Evolutionary conservation across 1,140 invertebrate species (phyloP), one percentile per base, ranked within the genome.

Genomic region (Galendromus occidentalis): DNA sequence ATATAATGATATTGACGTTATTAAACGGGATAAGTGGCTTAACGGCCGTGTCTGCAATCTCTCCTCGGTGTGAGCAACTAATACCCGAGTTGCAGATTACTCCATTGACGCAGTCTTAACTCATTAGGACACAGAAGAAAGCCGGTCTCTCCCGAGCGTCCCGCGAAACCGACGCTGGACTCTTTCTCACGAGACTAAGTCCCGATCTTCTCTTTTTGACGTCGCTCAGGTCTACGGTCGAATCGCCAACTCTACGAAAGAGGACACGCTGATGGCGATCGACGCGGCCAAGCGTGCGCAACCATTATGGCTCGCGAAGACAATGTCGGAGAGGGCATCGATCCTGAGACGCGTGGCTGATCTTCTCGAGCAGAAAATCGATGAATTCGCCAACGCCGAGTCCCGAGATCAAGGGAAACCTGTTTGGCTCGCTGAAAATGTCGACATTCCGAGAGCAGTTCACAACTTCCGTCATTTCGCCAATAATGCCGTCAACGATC

Each of bases 321-420:
- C 28, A 28, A n/a, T 64, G n/a, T 59, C 44, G 59, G 33, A 64
- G 17, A 41, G 22, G 20, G 39, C 42, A 2, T 18, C 25, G 4
- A 41, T 68, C 7, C n/a, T 44, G 68, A 59, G 25, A 33, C 39
- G 29, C 9, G 39, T 66, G 44, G 30, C 64, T 28, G 30, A 14
- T 66, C 51, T 59, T 25, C 51, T 59, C 51, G 51, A 59, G 22
- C 25, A 14, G 72, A 72, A 0, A 75, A 74, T 70, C 63, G 67
- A 68, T 65, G 78, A 79, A 55, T 78, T 83, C 71, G 80, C 81
- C 1, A 68, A 71, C 47, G 71, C 79, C 0, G 82, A 83, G 71
- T 80, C 79, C 5, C 71, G 69, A 44, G 82, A 83, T 71, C 81
- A 83, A 72, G 82, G 82, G 1, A 83, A 83, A 70, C 79, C 81